These are phyloP conservation scores for Leptinotarsa undecemlineata DNA, from an alignment of 1,140 invertebrate species.

Conservation along the genomic window DNA sequence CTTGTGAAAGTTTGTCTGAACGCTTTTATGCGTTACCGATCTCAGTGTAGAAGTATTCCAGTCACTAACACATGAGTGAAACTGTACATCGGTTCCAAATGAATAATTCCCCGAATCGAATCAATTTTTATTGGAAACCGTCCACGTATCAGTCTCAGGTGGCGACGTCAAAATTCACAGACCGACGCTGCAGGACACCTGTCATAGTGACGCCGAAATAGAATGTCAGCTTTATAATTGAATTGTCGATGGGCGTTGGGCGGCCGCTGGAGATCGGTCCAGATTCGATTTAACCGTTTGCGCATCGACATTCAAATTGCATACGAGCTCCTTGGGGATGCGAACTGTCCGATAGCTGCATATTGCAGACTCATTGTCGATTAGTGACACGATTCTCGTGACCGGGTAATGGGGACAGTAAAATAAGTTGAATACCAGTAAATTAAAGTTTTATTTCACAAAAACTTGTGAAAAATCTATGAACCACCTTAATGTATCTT, in stretches of 20 bases:
- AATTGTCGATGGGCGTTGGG: constrained; percentile 7
- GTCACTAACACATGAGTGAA: too few relatives aligned
- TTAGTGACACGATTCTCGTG: constrained; percentile 11
- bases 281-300: constrained; percentile 29
- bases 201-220: constrained; percentile 18
- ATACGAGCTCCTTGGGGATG: constrained; percentile 11
- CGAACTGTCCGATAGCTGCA: background rate
- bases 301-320: constrained; percentile 29
- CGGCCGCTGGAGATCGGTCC: constrained; percentile 16
- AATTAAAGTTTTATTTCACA: too few relatives aligned
- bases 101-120: background rate
- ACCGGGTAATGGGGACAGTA: background rate
- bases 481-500: too few relatives aligned
- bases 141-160: background rate
- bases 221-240: constrained; percentile 22
- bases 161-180: constrained; percentile 7
- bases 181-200: constrained; percentile 13
- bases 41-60: too few relatives aligned
- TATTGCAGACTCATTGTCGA: constrained; percentile 21
- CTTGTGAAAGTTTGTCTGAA: too few relatives aligned
- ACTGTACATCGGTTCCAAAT: background rate
- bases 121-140: background rate
- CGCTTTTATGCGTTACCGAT: too few relatives aligned
- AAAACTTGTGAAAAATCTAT: too few relatives aligned
- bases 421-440: too few relatives aligned